phyloP scores from a whole-genome alignment of 2,113 vertebrate genomes.

The Carassius auratus region DNA sequence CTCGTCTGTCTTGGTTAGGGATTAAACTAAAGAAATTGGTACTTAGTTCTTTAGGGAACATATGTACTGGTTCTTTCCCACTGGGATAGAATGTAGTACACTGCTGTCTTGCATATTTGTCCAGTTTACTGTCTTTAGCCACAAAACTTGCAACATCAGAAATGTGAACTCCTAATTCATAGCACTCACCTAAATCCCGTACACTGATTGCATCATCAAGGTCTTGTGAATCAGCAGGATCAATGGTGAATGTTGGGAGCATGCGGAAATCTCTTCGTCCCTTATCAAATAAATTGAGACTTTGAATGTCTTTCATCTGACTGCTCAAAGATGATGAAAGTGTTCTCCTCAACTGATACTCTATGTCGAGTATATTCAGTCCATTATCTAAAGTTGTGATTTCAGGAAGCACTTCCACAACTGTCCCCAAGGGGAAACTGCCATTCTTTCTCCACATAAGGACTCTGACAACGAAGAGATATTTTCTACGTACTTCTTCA shows the following conservation, averaged over 20 bases:
- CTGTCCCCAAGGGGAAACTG: constrained; percentile 74
- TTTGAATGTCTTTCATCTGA: not conserved
- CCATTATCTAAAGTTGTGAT: constrained; percentile 70
- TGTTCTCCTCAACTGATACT: constrained; percentile 73
- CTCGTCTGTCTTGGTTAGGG: constrained; percentile 67
- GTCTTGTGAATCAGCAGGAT: constrained; percentile 74
- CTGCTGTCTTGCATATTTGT: constrained; percentile 72
- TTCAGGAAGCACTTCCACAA: constrained; percentile 73
- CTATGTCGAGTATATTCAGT: constrained; percentile 72
- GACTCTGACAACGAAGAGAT: constrained; percentile 80
- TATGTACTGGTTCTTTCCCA: constrained; percentile 67
- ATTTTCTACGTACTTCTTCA: constrained; percentile 61
- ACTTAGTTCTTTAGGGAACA: constrained; percentile 78
- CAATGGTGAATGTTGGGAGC: constrained; percentile 82
- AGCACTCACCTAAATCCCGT: constrained; percentile 72
- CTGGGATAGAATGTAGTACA: constrained; percentile 75
- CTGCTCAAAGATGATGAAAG: constrained; percentile 43
- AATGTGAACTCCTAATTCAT: constrained; percentile 87
- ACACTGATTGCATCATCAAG: constrained; percentile 88
- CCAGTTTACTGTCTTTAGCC: constrained; percentile 72
- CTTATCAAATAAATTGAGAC: constrained; percentile 59
- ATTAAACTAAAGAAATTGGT: constrained; percentile 79
- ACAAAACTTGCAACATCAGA: constrained; percentile 82
- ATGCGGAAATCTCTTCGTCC: constrained; percentile 64
- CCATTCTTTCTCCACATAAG: constrained; percentile 74